These are phyloP conservation scores for Rhizoglyphus robini DNA, from an alignment of 1,140 invertebrate species.

Conservation along the genomic window DNA sequence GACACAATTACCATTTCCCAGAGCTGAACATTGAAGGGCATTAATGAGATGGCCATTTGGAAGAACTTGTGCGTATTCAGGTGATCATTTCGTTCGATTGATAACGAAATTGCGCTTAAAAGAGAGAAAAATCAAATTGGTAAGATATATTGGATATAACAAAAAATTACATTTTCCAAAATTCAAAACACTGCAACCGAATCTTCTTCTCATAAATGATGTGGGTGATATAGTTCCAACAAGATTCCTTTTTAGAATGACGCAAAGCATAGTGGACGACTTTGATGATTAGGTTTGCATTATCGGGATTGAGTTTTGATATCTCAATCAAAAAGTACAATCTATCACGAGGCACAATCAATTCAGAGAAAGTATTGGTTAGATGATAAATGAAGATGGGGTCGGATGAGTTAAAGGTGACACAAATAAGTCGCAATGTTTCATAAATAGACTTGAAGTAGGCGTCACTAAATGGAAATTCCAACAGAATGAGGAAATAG, in stretches of 20 bases:
- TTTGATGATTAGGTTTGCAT: background rate
- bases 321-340: slow-evolving; percentile 9
- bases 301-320: background rate
- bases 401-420: background rate
- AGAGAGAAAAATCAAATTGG: background rate
- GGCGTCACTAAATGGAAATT: background rate
- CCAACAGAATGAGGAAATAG: slow-evolving; percentile 4
- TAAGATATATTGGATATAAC: background rate
- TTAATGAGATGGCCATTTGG: slow-evolving; percentile 14
- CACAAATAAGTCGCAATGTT: slow-evolving; percentile 2
- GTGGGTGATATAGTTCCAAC: slow-evolving; percentile 3
- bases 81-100: slow-evolving; percentile 20
- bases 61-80: slow-evolving; percentile 19
- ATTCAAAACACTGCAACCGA: slow-evolving; percentile 10
- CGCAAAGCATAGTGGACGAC: background rate
- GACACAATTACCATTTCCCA: slow-evolving; percentile 19
- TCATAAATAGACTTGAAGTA: slow-evolving; percentile 5
- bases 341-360: background rate
- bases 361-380: background rate
- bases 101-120: slow-evolving; percentile 16
- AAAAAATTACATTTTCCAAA: slow-evolving; percentile 19
- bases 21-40: slow-evolving; percentile 14
- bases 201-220: slow-evolving; percentile 13
- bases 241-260: slow-evolving; percentile 8
- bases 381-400: slow-evolving; percentile 4